Evolutionary conservation across 2,113 vertebrate genomes (phyloP).

Genomic region (Mus musculus): GRCm39 chr3:30947501-30948000

Average conservation of each 20-base stretch:
- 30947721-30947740: neutral
- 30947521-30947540: neutral
- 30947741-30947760: neutral
- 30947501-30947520: neutral
- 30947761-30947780: neutral
- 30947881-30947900: neutral
- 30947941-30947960: neutral
- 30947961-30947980: neutral
- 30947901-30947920: constrained; percentile 8
- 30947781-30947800: neutral
- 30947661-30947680: neutral
- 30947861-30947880: neutral
- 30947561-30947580: neutral
- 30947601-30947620: neutral
- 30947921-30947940: constrained; percentile 4
- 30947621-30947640: neutral
- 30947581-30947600: neutral
- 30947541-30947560: neutral
- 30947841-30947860: neutral
- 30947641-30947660: neutral
- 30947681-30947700: neutral
- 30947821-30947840: neutral
- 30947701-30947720: neutral
- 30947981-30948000: neutral
- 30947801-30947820: neutral